Percentiles rank a stretch among this genome's conserved stretches.
These are phyloP conservation scores for Dipodomys spectabilis DNA, from an alignment of 2,113 vertebrate species.

Conservation along the genomic window DNA sequence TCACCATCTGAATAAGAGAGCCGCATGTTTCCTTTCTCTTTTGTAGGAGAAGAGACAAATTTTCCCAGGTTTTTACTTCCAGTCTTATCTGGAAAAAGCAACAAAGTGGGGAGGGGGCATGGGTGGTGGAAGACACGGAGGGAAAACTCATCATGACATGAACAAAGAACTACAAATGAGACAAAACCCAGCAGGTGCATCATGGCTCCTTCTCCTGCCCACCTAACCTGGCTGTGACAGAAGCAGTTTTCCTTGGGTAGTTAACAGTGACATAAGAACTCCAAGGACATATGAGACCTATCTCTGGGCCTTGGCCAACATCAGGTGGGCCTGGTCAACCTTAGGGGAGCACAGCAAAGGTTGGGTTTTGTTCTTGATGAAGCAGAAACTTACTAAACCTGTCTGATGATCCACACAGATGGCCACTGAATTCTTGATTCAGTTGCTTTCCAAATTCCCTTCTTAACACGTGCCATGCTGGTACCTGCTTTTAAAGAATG, in stretches of 20 bases:
- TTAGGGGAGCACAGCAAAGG: neutral
- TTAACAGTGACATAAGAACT: neutral
- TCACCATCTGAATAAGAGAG: conserved; percentile 93
- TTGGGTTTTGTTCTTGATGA: too few species aligned
- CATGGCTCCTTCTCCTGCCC: accelerated
- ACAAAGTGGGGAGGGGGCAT: neutral
- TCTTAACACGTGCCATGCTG: neutral
- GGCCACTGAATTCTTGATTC: too few species aligned
- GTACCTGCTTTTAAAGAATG: neutral
- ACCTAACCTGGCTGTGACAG: accelerated
- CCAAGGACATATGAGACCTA: neutral
- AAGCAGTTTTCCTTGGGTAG: neutral
- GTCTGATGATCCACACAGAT: neutral
- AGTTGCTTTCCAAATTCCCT: neutral
- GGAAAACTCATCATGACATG: neutral
- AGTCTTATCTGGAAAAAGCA: conserved; percentile 86
- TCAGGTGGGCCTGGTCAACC: neutral
- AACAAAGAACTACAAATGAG: neutral
- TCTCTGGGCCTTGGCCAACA: neutral
- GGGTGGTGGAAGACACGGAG: neutral
- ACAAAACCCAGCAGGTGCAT: neutral
- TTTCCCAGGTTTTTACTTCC: conserved; percentile 90
- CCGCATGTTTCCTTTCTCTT: conserved; percentile 90
- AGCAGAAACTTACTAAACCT: neutral
- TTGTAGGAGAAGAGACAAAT: conserved; percentile 91